These are phyloP conservation scores for Cepaea nemoralis DNA, from an alignment of 1,140 invertebrate species.

Conservation along the genomic window DNA sequence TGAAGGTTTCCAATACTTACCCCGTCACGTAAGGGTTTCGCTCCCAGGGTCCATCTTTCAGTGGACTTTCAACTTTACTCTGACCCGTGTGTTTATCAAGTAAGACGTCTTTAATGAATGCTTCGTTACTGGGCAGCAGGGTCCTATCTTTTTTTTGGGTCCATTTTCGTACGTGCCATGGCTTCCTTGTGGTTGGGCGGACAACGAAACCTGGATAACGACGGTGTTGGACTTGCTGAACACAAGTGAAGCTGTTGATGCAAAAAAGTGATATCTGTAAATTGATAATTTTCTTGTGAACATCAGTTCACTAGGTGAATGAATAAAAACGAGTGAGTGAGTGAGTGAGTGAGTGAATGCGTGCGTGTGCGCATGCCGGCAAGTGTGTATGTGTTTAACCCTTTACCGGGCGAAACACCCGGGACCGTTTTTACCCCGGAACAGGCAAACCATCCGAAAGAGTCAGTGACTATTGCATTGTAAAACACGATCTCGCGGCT, in stretches of 20 bases:
- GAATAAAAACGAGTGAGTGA: too few species aligned
- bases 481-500: too few species aligned
- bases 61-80: conserved; percentile 70
- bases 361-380: too few species aligned
- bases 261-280: neutral
- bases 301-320: too few species aligned
- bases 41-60: conserved; percentile 75
- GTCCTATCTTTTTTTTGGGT: conserved; percentile 74
- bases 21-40: conserved; percentile 77
- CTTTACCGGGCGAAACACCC: too few species aligned
- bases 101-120: conserved; percentile 85
- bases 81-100: conserved; percentile 77
- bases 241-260: conserved; percentile 15
- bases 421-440: too few species aligned
- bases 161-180: conserved; percentile 43
- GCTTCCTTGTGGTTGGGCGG: conserved; percentile 14
- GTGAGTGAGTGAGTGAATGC: too few species aligned
- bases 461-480: too few species aligned
- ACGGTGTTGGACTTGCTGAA: conserved; percentile 30
- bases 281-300: too few species aligned
- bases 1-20: too few species aligned
- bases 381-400: too few species aligned
- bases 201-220: conserved; percentile 20
- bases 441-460: too few species aligned
- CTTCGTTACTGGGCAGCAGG: conserved; percentile 84